Evolutionary conservation across 2,888 invertebrate genomes (phyloP).

Genomic region (Trileptium ribeirensis): DNA sequence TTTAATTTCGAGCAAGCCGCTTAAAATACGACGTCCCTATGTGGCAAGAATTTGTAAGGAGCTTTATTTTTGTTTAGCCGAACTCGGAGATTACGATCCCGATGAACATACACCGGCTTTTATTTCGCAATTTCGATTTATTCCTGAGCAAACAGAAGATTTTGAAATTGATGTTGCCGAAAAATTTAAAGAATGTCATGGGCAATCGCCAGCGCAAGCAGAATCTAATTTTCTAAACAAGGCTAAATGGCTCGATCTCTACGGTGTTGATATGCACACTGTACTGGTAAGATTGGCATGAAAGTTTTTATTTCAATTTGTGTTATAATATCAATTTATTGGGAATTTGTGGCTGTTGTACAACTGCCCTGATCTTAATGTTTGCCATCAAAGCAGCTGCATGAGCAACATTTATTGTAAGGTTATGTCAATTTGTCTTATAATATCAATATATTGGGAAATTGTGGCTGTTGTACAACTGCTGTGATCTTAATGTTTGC

Average conservation of each 20-base stretch:
- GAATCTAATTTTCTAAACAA: slow-evolving; percentile 90
- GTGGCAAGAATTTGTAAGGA: no score
- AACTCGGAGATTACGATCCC: slow-evolving; percentile 92
- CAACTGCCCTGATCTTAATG: no score
- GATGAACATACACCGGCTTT: slow-evolving; percentile 85
- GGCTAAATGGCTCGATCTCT: slow-evolving; percentile 91
- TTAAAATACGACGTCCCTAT: no score
- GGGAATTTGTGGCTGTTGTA: no score
- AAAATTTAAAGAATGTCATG: slow-evolving; percentile 66
- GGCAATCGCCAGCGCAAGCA: slow-evolving; percentile 86
- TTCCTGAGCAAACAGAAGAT: slow-evolving; percentile 86
- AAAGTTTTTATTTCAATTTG: not conserved
- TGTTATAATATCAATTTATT: not conserved
- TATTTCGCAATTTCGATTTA: slow-evolving; percentile 94
- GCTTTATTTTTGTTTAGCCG: slow-evolving; percentile 61
- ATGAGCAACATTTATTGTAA: no score
- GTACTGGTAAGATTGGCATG: slow-evolving; percentile 62
- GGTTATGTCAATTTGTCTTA: no score
- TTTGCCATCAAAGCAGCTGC: no score
- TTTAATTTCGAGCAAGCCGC: no score
- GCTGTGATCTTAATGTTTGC: no score
- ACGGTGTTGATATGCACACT: slow-evolving; percentile 96
- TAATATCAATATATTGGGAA: no score
- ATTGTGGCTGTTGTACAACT: no score
- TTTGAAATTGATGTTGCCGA: slow-evolving; percentile 89